These are phyloP conservation scores for Torymus auratus DNA, from an alignment of 2,888 invertebrate species.

Conservation along the genomic window DNA sequence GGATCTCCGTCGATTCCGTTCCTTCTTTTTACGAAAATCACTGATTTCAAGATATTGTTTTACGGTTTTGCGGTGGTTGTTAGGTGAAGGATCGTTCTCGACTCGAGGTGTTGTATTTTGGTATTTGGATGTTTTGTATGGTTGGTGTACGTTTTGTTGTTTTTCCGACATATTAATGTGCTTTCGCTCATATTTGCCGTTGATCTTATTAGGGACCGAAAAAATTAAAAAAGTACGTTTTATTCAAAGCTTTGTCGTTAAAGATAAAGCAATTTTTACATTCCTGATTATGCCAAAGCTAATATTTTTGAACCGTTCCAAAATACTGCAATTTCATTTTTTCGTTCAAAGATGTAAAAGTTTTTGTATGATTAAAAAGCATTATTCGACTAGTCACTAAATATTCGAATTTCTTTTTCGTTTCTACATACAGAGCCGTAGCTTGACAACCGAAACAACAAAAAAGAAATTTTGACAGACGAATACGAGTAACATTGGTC, in stretches of 20 bases:
- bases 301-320: not conserved
- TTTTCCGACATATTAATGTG: slow-evolving; percentile 26
- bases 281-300: not conserved
- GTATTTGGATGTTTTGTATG: slow-evolving; percentile 34
- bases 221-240: slow-evolving; percentile 47
- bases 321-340: not conserved
- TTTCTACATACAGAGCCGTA: not conserved
- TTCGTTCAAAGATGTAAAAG: not conserved
- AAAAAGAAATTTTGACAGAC: not conserved
- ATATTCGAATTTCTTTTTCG: not conserved
- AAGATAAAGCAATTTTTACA: slow-evolving; percentile 11
- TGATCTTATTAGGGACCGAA: slow-evolving; percentile 48
- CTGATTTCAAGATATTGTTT: too few species aligned
- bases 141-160: slow-evolving; percentile 36
- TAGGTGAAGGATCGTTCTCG: slow-evolving; percentile 30
- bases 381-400: too few species aligned
- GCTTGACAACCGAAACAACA: not conserved
- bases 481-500: slow-evolving; percentile 65
- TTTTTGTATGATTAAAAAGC: not conserved
- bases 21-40: slow-evolving; percentile 14
- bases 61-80: not conserved
- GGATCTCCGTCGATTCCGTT: slow-evolving; percentile 24
- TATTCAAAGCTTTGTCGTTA: slow-evolving; percentile 15
- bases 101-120: slow-evolving; percentile 32
- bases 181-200: slow-evolving; percentile 17